phyloP scores from a whole-genome alignment of 2,113 vertebrate species.

The Thinocorus orbignyianus region DNA sequence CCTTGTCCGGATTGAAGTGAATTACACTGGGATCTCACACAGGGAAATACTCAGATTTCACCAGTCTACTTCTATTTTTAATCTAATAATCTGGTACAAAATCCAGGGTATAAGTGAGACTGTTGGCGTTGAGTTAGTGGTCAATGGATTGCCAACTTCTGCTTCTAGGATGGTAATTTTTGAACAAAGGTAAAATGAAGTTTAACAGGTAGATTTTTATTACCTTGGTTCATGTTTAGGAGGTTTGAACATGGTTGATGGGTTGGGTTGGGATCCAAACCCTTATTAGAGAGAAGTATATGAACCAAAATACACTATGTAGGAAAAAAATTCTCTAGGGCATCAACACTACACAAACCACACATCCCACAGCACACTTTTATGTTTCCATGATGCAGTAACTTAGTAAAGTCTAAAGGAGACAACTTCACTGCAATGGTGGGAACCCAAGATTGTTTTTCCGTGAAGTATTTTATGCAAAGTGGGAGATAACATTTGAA shows the following conservation, averaged over 20 bases:
- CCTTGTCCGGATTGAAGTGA: background rate
- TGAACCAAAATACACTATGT: background rate
- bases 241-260: background rate
- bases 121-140: background rate
- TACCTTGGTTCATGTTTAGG: background rate
- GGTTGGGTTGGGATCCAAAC: background rate
- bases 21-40: background rate
- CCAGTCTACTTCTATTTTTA: background rate
- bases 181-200: background rate
- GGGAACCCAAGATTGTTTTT: background rate
- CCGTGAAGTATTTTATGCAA: background rate
- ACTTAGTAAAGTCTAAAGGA: background rate
- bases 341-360: background rate
- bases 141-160: background rate
- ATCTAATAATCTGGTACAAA: background rate
- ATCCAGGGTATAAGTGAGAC: background rate
- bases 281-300: background rate
- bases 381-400: background rate
- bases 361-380: background rate
- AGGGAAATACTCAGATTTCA: background rate
- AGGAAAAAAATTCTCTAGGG: background rate
- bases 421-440: background rate
- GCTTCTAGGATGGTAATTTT: background rate
- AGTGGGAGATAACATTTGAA: constrained; percentile 29
- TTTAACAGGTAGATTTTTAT: background rate